Evolutionary conservation across 2,113 vertebrate genomes (phyloP), one percentile per base, ranked within the genome.

Genomic region (Tretioscincus oriximinensis): DNA sequence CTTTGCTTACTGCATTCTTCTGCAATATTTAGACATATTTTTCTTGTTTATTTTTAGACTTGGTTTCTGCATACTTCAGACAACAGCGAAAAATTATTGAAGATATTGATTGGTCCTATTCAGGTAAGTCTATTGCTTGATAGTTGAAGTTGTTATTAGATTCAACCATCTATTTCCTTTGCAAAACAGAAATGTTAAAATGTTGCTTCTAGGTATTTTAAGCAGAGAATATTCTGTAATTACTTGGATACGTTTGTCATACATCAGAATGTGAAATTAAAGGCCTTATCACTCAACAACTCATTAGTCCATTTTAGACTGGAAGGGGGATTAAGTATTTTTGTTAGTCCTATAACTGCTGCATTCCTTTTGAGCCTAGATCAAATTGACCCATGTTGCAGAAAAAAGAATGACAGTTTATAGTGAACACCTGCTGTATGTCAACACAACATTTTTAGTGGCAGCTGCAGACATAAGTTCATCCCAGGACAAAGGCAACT

Each of bases 81-180:
- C 97, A 96, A 65, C 98, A 98, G 76, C 93, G 97, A 83, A 99
- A 97, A 92, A 93, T 98, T 92, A 93, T 95, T 76, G 97, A 99
- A 87, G 97, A 97, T 81, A 96, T 99, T 76, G 98, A 99, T 85
- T 99, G 98, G 98, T 99, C 98, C 2, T 99, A 99, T 2, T 95
- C 96, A 91, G 98, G 98, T 99, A 95, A 94, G 85, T 1, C 24
- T 85, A 47, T 22, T 79, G 31, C 77, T 76, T 68, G 51, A 28
- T 77, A 73, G 70, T 84, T 89, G 1, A 0, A 6, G 1, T 31
- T n/a, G 29, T 45, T 81, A 16, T 45, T 22, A 54, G 29, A 41
- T 41, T 41, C 20, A 63, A 58, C 63, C 20, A 47, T 5, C 45
- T 51, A 47, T 26, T 66, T 24, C 31, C 45, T 74, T 74, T 29